phyloP scores from a whole-genome alignment of 92 coral and sea anemone species.

The Plumapathes pennacea region DNA sequence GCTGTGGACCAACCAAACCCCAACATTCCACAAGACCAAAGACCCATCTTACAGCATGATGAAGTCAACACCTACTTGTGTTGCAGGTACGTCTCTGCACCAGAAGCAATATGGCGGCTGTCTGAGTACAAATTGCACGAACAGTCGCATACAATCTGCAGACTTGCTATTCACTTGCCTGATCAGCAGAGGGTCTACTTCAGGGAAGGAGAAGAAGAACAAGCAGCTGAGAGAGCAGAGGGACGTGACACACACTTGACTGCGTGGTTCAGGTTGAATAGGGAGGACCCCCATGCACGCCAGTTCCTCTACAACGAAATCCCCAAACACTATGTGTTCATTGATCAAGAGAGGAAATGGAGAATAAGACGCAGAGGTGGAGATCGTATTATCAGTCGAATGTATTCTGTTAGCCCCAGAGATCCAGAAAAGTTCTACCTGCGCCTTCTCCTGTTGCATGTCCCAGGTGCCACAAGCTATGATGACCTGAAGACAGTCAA shows the following conservation, averaged over 20 bases:
- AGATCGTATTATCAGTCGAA: not conserved
- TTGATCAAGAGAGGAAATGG: too few species aligned
- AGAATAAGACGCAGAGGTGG: not conserved
- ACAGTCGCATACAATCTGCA: not conserved
- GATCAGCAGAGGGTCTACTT: not conserved
- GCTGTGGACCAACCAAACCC: not conserved
- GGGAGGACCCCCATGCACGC: not conserved
- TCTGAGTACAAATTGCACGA: not conserved
- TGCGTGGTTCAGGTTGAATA: constrained; percentile 1
- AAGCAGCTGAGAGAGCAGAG: not conserved
- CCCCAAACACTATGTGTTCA: not conserved
- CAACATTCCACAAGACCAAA: not conserved
- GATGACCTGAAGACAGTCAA: not conserved
- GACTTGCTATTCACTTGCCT: not conserved
- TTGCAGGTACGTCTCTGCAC: constrained; percentile 7
- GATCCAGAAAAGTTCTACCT: not conserved
- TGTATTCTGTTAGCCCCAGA: not conserved
- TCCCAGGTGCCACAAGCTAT: not conserved
- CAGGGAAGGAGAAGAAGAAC: not conserved
- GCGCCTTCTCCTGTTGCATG: not conserved
- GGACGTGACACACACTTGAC: not conserved
- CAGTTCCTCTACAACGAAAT: not conserved
- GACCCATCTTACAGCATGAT: not conserved
- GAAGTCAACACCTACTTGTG: constrained; percentile 1
- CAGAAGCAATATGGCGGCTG: not conserved